Base-by-base conservation (phyloP, 2,888 invertebrate species). In the Hyppa rectilinea region DNA sequence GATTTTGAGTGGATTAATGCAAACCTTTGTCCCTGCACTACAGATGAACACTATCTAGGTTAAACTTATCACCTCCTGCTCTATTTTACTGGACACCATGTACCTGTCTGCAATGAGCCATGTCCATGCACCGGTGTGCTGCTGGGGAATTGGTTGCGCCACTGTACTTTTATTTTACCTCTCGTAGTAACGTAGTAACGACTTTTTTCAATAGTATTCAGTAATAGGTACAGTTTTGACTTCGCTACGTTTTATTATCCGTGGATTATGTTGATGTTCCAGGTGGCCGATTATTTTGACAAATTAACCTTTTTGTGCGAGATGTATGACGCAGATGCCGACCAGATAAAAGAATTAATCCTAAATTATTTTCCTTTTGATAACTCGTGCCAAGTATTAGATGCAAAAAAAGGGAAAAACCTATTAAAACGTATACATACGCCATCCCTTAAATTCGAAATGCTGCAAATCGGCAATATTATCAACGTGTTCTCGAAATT, bases 251-350 rank as follows among this genome's bases (percentile, higher is more conserved):
- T 34, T 55, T 34, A 31, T 53, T 50, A 50, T 12, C 4, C 29
- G 9, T 14, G 31, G 2, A 55, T 36, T 36, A 56, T 23, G 23
- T 56, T 55, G 34, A 58, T 73, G 53, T 87, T 87, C 45, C 85
- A 94, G 94, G 92, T 94, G 20, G 94, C 90, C 86, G 96, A 96
- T 79, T 96, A 96, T 88, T 95, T 92, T 73, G 96, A 96, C 77
- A 96, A 96, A 87, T 92, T 96, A 62, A 93, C 94, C n/a, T 98
- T 98, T 91, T 88, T 97, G 55, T 98, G 98, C 36, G 98, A 99
- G 93, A 99, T 98, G 98, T 98, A 97, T 89, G 98, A 99, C 87
- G 96, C 97, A 84, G 97, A 97, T 75, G 97, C 98, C 0, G 97
- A 97, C 34, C 95, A 97, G 63, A 94, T 97, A 6, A 96, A 97